phyloP scores from a whole-genome alignment of 2,113 vertebrate genomes.

The Chloroceryle aenea region DNA sequence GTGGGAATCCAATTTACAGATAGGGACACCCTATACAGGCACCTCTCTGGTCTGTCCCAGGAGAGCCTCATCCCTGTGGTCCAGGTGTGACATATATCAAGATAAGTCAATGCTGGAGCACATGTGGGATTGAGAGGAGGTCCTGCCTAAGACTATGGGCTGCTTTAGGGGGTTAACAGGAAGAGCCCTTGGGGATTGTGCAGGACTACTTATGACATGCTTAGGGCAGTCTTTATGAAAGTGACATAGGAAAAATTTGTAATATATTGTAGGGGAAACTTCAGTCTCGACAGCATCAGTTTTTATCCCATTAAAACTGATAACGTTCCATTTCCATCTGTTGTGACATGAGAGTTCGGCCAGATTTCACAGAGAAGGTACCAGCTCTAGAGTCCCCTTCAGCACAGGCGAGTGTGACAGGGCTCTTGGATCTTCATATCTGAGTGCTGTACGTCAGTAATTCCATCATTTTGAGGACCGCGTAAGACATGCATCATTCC shows the following conservation, averaged over 20 bases:
- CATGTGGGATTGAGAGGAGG: not conserved
- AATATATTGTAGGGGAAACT: not conserved
- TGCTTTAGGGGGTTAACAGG: not conserved
- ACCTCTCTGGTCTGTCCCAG: not conserved
- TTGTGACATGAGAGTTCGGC: not conserved
- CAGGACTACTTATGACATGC: not conserved
- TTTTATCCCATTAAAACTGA: not conserved
- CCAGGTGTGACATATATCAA: not conserved
- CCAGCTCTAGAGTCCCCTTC: not conserved
- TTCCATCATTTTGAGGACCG: not conserved
- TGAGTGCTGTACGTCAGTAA: not conserved
- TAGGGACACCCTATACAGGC: not conserved
- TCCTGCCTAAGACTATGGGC: not conserved
- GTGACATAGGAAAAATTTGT: not conserved
- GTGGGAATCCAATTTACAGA: not conserved
- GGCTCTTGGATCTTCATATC: not conserved
- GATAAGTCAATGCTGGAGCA: not conserved
- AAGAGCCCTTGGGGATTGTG: not conserved
- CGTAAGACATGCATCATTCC: not conserved
- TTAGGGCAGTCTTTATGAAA: not conserved
- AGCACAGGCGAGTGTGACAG: not conserved
- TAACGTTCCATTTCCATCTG: rapidly evolving
- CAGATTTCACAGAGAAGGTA: not conserved
- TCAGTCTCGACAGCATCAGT: not conserved
- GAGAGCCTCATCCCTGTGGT: not conserved